Base-by-base conservation (phyloP, 2,113 vertebrate genomes). In the Aix galericulata region DNA sequence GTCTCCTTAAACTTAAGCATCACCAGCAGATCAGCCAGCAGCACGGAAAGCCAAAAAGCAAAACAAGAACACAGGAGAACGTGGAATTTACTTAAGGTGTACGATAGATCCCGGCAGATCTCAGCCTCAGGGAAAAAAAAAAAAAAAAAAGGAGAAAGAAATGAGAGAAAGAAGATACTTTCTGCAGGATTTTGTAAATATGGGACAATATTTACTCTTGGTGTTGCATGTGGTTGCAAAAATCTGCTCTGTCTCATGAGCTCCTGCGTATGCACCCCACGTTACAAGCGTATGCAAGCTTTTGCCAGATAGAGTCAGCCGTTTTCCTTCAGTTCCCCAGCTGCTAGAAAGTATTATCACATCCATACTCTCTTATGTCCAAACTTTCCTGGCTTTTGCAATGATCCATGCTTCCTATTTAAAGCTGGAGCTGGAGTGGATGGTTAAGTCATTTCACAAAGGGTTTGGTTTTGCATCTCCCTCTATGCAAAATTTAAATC, bases 401-500 rank as follows among this genome's bases (percentile, higher is more conserved):
- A 58, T 17, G 31, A 87, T 67, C 90, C 76, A 53, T 1, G 0
- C 58, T 86, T 83, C 83, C 74, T 93, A 18, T 55, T 69, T 76
- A 56, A 72, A 85, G 93, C 77, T 79, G 46, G 25, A 94, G 58
- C 88, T 50, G 48, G n/a, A 95, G 86, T 48, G 56, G 79, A 78
- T 64, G 31, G 69, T 82, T 89, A 93, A 89, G 36, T 93, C 86
- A 63, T 92, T 89, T 69, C 55, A 82, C 36, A 25, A 75, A 20
- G 77, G 89, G 69, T 87, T 86, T 58, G 66, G 88, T 86, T 94
- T 64, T 93, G 78, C 36, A 44, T 74, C 38, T 91, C 69, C 77
- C 83, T 85, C 95, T 85, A 96, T 91, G 71, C 96, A 95, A 95
- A 87, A 92, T 67, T 87, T 73, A 93, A 91, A 67, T 79, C 78